phyloP scores from a whole-genome alignment of 2,888 invertebrate genomes.

The Lydus trimaculatus region DNA sequence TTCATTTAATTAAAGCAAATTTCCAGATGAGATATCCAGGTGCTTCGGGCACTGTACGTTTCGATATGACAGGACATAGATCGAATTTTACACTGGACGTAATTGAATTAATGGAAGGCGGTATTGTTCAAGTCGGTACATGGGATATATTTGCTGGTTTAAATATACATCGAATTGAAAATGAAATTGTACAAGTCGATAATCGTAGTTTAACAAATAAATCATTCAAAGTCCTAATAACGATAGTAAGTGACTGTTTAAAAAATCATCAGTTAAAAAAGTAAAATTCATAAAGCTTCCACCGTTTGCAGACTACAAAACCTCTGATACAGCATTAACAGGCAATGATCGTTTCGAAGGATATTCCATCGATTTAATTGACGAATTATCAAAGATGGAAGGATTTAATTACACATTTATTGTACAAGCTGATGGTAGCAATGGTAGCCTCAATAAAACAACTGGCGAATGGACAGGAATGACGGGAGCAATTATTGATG shows the following conservation, averaged over 20 bases:
- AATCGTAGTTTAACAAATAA: slow-evolving; percentile 61
- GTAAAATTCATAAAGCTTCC: slow-evolving; percentile 51
- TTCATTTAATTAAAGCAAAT: background rate
- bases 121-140: slow-evolving; percentile 54
- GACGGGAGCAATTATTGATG: slow-evolving; percentile 65
- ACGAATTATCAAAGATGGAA: slow-evolving; percentile 69
- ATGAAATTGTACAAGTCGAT: slow-evolving; percentile 54
- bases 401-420: slow-evolving; percentile 69
- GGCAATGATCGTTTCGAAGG: slow-evolving; percentile 84
- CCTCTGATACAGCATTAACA: slow-evolving; percentile 49
- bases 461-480: slow-evolving; percentile 75
- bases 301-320: slow-evolving; percentile 71
- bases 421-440: slow-evolving; percentile 52
- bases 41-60: slow-evolving; percentile 56
- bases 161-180: slow-evolving; percentile 57
- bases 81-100: slow-evolving; percentile 58
- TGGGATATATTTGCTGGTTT: slow-evolving; percentile 57
- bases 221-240: slow-evolving; percentile 14
- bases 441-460: slow-evolving; percentile 57
- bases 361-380: slow-evolving; percentile 87
- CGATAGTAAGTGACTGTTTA: slow-evolving; percentile 5
- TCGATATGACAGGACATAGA: slow-evolving; percentile 58
- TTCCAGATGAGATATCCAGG: slow-evolving; percentile 56
- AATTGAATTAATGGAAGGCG: slow-evolving; percentile 57
- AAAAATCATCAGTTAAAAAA: background rate